Evolutionary conservation across 53 echinoderm and acorn worm genomes (phyloP), one percentile per base, ranked within the genome.

Genomic region (Echinarachnius parma): DNA sequence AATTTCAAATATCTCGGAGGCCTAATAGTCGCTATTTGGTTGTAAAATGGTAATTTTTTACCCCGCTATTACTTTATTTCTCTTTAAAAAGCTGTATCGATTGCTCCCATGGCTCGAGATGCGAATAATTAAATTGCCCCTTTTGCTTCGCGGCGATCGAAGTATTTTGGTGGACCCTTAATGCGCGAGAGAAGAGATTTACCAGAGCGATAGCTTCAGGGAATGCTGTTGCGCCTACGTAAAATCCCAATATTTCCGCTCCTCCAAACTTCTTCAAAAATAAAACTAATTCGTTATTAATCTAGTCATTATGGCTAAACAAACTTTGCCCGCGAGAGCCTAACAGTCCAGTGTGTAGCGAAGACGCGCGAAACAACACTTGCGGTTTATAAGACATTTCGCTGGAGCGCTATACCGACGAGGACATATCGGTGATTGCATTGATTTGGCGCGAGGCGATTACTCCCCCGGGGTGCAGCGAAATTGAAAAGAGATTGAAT

Each of bases 401-500:
- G 55, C 57, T 54, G 25, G 57, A 72, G 28, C 74, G 44, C n/a
- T n/a, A 37, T 56, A 56, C 74, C 39, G 74, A 56, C 74, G 39
- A 35, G 57, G 57, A 25, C 30, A 33, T 72, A 72, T 72, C 46
- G 74, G 57, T 56, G 74, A 72, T 72, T 72, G 37, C 74, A 72
- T 72, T 72, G 74, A 72, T 72, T 72, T 72, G 55, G 56, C 74
- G 74, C 27, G 26, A 29, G 57, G 74, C 74, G 56, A 72, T 72
- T n/a, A 54, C 55, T 37, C 74, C 74, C 74, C 39, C 56, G 24
- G 74, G 74, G 56, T 36, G 74, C 74, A 72, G 57, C 57, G 74
- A 72, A 72, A 72, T 72, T 72, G 74, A 72, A 72, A 72, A 56
- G 74, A 69, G 33, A 68, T 57, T 72, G 57, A 29, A 72, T 72